Base-by-base conservation (phyloP, 2,113 vertebrate species). In the Neotoma lepida region DNA sequence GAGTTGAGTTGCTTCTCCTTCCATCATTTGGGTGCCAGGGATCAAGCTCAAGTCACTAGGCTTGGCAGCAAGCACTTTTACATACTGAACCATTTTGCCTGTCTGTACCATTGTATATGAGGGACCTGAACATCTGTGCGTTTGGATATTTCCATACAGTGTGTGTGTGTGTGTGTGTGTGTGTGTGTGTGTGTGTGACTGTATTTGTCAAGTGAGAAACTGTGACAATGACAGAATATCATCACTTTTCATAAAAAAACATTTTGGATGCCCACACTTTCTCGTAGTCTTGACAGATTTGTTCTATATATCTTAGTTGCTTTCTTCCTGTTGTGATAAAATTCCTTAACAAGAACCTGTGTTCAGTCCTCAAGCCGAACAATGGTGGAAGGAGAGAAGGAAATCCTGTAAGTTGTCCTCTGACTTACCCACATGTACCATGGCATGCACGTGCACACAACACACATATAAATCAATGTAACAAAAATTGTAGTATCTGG, bases 111-210 rank as follows among this genome's bases (percentile, higher is more conserved):
- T n/a, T 77, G 58, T n/a, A 49, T 77, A 61, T 6, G 24, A 89
- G 73, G 12, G 58, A 49, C 7, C 2, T 77, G 73, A 24, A 35
- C 33, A 64, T 39, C 35, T 89, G 56, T 49, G 44, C 44, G 73
- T 28, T 77, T 64, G 22, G 33, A 20, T 64, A 28, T 35, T 17
- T 14, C 17, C 44, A 80, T 54, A 33, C n/a, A n/a, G n/a, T n/a
- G n/a, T n/a, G n/a, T n/a, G n/a, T n/a, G n/a, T n/a, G n/a, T n/a
- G n/a, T n/a, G n/a, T n/a, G n/a, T n/a, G 14, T 15, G n/a, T 33
- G 77, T 4, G 4, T 0, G 12, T 2, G 24, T 4, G 4, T 0
- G 7, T 5, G 22, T 10, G 12, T 13, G 10, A 49, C 4, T 49
- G 12, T 64, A 15, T n/a, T 82, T 87, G 35, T 58, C 82, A 58